Evolutionary conservation across 1,140 invertebrate species (phyloP), one percentile per base, ranked within the genome.

Genomic region (Drosophila varians): DNA sequence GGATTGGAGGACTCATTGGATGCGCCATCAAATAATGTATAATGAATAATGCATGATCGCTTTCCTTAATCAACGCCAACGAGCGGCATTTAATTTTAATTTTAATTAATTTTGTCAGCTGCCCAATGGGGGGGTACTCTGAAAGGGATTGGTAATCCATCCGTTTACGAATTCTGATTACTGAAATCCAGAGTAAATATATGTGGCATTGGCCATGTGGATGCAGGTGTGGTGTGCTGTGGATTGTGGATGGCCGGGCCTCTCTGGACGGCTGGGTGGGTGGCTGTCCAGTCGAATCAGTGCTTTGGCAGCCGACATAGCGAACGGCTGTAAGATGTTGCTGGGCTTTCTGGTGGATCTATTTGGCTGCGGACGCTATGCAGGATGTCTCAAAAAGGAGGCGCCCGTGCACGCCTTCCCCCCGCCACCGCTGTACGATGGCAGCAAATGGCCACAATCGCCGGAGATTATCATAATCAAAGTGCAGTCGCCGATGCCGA

Each of bases 61-160:
- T 40, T 42, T 64, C 58, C 61, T 72, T 72, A 77, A 60, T 73
- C 57, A 71, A 56, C 58, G 64, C 18, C 25, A 45, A 45, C 56
- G 51, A 36, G 65, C 36, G 47, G 43, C 48, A 64, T 74, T 58
- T 68, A 61, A 84, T 78, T 73, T 70, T 48, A 77, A 77, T 74
- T 71, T 86, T 83, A 79, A 86, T 83, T 83, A 79, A 83, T 72
- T 86, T 66, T 71, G 56, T 58, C 75, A 79, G 57, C 58, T 71
- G 58, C 40, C 11, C 49, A 38, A 11, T 19, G n/a, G n/a, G n/a
- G n/a, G n/a, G n/a, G n/a, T n/a, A n/a, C n/a, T n/a, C n/a, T n/a
- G n/a, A 12, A 19, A 38, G n/a, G 54, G 21, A 28, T 28, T 38
- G 40, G 40, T 61, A 66, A 66, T 65, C 62, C 45, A 65, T 64